Conservation (phyloP, 2,113 vertebrate genomes). For the Oreochromis tanganicae region DNA sequence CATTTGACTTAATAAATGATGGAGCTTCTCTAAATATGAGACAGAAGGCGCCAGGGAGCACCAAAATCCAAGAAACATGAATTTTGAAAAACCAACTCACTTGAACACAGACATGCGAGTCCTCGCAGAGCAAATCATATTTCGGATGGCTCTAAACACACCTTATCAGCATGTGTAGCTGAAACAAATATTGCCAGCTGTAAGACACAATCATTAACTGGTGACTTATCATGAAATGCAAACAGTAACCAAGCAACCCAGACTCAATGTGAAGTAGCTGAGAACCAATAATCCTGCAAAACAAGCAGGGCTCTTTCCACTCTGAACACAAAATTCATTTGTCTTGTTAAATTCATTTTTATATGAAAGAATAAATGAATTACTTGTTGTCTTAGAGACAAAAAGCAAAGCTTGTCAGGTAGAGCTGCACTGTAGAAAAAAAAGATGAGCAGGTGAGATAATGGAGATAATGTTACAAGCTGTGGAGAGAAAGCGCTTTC, state of each 20-base stretch:
- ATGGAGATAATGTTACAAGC: background rate
- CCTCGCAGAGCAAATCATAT: background rate
- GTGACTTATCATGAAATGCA: background rate
- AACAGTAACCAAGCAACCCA: constrained; percentile 1
- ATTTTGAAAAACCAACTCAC: background rate
- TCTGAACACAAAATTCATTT: background rate
- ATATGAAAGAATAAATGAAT: background rate
- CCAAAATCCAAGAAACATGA: background rate
- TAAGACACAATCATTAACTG: background rate
- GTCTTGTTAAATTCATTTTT: background rate
- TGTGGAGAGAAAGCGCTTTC: background rate
- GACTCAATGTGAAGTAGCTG: background rate
- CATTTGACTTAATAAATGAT: background rate
- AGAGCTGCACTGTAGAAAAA: background rate
- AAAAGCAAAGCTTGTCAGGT: background rate
- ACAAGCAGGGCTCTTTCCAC: background rate
- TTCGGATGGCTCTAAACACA: background rate
- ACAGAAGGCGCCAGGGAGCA: background rate
- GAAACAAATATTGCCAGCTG: constrained; percentile 24
- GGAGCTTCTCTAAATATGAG: background rate
- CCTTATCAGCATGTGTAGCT: background rate
- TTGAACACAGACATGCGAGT: background rate
- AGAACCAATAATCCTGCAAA: background rate
- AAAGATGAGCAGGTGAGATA: background rate
- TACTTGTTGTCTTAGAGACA: background rate